Conservation (phyloP, 2,113 vertebrate genomes). For the Bufo gargarizans region DNA sequence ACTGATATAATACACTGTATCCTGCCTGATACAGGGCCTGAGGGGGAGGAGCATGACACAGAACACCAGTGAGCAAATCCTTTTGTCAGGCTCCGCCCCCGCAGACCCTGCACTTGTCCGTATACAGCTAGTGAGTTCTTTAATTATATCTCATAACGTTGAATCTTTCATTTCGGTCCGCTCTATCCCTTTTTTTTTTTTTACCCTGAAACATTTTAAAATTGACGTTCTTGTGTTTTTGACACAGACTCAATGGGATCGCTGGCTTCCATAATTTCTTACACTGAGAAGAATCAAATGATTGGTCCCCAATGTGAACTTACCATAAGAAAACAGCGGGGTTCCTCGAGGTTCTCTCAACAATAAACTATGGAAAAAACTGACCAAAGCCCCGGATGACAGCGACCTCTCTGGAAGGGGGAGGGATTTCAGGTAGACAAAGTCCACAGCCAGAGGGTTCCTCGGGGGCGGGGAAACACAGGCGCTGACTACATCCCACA, state of each 20-base stretch:
- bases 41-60: too few relatives aligned
- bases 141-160: too few relatives aligned
- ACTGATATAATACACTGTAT: too few relatives aligned
- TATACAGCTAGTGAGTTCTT: too few relatives aligned
- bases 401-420: slow-evolving; percentile 73
- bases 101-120: too few relatives aligned
- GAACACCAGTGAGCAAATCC: too few relatives aligned
- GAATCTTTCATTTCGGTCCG: too few relatives aligned
- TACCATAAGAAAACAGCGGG: slow-evolving; percentile 64
- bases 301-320: background rate
- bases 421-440: slow-evolving; percentile 74
- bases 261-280: background rate
- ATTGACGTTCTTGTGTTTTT: too few relatives aligned
- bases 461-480: slow-evolving; percentile 76
- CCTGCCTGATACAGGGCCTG: too few relatives aligned
- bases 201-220: too few relatives aligned
- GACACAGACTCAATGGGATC: background rate
- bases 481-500: slow-evolving; percentile 75
- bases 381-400: slow-evolving; percentile 73
- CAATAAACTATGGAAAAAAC: slow-evolving; percentile 76
- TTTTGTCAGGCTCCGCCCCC: too few relatives aligned
- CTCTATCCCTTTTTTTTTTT: too few relatives aligned
- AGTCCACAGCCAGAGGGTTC: slow-evolving; percentile 78
- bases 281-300: background rate
- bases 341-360: slow-evolving; percentile 69